A percentile compares a stretch with the other conserved stretches of the same genome.
These are phyloP conservation scores for Scartelaos histophorus DNA, from an alignment of 2,113 vertebrate species.

Conservation along the genomic window DNA sequence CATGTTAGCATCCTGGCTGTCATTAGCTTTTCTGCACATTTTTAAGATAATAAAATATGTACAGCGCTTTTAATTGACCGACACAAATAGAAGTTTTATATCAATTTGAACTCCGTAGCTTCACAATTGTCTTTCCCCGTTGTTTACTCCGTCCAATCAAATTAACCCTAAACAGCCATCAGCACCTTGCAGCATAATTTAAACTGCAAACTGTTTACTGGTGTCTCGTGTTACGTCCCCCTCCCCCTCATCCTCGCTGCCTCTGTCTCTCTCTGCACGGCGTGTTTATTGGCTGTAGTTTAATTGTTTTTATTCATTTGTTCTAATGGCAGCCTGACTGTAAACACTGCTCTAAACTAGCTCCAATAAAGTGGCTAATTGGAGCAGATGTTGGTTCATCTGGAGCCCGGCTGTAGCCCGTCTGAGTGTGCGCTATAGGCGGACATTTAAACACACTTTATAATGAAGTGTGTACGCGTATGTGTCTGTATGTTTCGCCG, in stretches of 20 bases:
- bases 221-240: neutral
- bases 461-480: neutral
- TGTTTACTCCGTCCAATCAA: neutral
- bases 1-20: too few relatives aligned
- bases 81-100: too few relatives aligned
- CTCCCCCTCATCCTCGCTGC: neutral
- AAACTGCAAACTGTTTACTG: neutral
- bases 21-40: too few relatives aligned
- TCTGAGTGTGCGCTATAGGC: neutral
- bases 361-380: conserved; percentile 9
- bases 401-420: neutral
- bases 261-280: neutral
- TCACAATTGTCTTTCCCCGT: neutral
- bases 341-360: conserved; percentile 7
- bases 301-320: conserved; percentile 12
- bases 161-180: neutral
- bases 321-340: neutral
- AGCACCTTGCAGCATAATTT: neutral
- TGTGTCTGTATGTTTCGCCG: neutral
- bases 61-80: too few relatives aligned
- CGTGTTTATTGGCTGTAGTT: neutral
- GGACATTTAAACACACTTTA: neutral
- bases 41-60: too few relatives aligned
- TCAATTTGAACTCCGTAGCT: too few relatives aligned
- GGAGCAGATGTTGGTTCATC: conserved; percentile 11